phyloP scores from a whole-genome alignment of 1,140 invertebrate species.

The Tetranychus cinnabarinus region DNA sequence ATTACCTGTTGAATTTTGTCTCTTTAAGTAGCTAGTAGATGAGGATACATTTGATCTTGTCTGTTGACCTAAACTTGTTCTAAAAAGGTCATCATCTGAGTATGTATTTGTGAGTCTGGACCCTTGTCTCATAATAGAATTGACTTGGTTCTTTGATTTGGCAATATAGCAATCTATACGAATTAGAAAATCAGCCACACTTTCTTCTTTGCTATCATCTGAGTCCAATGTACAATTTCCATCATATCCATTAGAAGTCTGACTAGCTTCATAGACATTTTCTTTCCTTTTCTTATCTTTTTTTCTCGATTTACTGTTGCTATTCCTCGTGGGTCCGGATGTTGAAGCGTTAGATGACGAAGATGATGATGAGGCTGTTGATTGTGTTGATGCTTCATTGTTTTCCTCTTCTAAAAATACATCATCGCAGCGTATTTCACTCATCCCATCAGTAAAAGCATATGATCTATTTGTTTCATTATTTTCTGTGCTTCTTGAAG shows the following conservation, averaged over 20 bases:
- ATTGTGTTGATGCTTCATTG: background rate
- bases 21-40: background rate
- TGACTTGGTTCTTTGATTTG: conserved; percentile 55
- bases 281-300: background rate
- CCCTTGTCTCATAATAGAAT: conserved; percentile 27
- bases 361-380: too few relatives aligned
- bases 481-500: background rate
- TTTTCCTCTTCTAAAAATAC: background rate
- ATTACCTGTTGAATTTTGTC: background rate
- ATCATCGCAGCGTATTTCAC: background rate
- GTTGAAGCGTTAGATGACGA: too few relatives aligned
- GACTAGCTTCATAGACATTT: background rate
- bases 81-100: conserved; percentile 12
- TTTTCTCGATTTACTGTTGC: background rate
- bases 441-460: background rate
- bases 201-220: conserved; percentile 32
- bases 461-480: background rate
- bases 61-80: background rate
- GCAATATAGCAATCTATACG: conserved; percentile 67
- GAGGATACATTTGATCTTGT: background rate
- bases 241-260: background rate
- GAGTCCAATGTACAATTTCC: background rate
- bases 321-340: background rate
- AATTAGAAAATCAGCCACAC: conserved; percentile 52
- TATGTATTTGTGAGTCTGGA: conserved; percentile 11